phyloP scores from a whole-genome alignment of 2,113 vertebrate species.

The Lota lota region DNA sequence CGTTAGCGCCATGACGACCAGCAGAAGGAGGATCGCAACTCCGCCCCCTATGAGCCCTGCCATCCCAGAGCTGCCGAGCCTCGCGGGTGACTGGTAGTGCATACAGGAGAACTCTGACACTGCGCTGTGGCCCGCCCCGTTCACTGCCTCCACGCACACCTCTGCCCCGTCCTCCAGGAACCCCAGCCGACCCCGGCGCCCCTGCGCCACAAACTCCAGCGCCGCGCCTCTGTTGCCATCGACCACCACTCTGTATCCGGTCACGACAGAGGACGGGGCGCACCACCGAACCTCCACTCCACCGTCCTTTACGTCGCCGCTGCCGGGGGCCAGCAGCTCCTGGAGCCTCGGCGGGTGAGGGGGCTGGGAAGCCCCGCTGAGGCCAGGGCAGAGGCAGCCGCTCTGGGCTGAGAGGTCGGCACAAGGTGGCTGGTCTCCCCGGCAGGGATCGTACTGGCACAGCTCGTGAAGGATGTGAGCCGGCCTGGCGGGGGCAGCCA shows the following conservation, averaged over 20 bases:
- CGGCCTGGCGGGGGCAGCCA: rapidly evolving
- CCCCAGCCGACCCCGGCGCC: slow-evolving; percentile 41
- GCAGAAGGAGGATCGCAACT: slow-evolving; percentile 50
- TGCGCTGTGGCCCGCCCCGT: slow-evolving; percentile 56
- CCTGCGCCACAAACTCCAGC: slow-evolving; percentile 22
- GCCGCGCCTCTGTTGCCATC: slow-evolving; percentile 9
- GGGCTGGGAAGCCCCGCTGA: slow-evolving; percentile 39
- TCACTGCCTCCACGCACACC: slow-evolving; percentile 72
- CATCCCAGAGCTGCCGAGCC: slow-evolving; percentile 3
- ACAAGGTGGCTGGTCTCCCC: slow-evolving; percentile 62
- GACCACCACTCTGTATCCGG: slow-evolving; percentile 57
- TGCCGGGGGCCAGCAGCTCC: slow-evolving; percentile 27
- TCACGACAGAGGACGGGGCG: slow-evolving; percentile 67
- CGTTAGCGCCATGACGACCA: slow-evolving; percentile 43
- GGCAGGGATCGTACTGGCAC: slow-evolving; percentile 62
- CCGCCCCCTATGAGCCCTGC: slow-evolving; percentile 53
- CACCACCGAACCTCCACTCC: slow-evolving; percentile 70
- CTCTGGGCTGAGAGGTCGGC: slow-evolving; percentile 6
- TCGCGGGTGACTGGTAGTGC: slow-evolving; percentile 27
- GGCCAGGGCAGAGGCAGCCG: slow-evolving; percentile 68
- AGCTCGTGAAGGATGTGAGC: not conserved
- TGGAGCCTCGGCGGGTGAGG: slow-evolving; percentile 54
- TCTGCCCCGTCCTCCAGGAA: slow-evolving; percentile 54
- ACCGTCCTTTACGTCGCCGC: slow-evolving; percentile 24
- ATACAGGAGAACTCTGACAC: slow-evolving; percentile 57